phyloP scores from a whole-genome alignment of 2,888 invertebrate genomes.

The Andricus curvator region DNA sequence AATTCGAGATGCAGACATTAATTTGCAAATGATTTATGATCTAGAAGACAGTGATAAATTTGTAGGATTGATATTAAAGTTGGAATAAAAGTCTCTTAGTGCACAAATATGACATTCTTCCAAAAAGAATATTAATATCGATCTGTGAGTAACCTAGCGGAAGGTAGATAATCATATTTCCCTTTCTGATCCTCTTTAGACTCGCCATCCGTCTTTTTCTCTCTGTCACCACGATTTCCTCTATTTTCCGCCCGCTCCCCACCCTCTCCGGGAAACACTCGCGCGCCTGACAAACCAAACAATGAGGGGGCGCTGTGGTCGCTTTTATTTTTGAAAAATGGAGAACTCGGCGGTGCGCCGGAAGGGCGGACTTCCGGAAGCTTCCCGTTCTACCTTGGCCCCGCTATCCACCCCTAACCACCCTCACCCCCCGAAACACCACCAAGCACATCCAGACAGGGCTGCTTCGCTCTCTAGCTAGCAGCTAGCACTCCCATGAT shows the following conservation, averaged over 20 bases:
- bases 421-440: constrained; percentile 81
- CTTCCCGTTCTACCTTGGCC: constrained; percentile 59
- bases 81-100: too few relatives aligned
- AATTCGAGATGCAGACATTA: too few relatives aligned
- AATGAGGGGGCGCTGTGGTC: constrained; percentile 71
- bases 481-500: constrained; percentile 73
- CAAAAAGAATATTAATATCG: not conserved
- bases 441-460: constrained; percentile 71
- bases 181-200: constrained; percentile 3
- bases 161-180: constrained; percentile 23
- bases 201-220: constrained; percentile 28
- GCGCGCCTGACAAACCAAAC: constrained; percentile 68
- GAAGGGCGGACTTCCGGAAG: constrained; percentile 73
- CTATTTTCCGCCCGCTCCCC: constrained; percentile 46
- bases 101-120: not conserved
- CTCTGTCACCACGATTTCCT: constrained; percentile 41
- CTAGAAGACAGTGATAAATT: too few relatives aligned
- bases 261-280: constrained; percentile 42
- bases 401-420: constrained; percentile 69
- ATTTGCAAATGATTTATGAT: too few relatives aligned
- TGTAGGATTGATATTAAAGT: too few relatives aligned
- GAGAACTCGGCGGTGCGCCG: constrained; percentile 68
- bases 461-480: constrained; percentile 58
- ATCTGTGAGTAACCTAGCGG: not conserved
- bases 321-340: constrained; percentile 77